phyloP scores from a whole-genome alignment of 2,888 invertebrate genomes.

The Muschampia plurimacula region DNA sequence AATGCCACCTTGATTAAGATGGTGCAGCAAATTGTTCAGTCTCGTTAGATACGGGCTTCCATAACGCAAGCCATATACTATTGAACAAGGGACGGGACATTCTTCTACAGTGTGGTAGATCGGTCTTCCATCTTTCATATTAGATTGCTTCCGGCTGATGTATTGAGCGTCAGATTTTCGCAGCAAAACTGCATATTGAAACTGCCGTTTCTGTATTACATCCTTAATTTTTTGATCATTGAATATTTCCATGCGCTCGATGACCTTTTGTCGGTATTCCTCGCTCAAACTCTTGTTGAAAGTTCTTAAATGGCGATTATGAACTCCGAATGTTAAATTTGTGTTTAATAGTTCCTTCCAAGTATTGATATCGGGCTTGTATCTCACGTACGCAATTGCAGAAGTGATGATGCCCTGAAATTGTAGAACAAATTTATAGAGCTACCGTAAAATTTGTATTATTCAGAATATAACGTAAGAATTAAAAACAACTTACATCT shows the following conservation, averaged over 20 bases:
- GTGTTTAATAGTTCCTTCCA: conserved; percentile 57
- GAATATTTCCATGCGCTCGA: conserved; percentile 65
- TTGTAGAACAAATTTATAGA: conserved; percentile 2
- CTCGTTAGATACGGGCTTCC: conserved; percentile 85
- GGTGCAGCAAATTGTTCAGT: conserved; percentile 74
- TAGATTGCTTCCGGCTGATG: conserved; percentile 60
- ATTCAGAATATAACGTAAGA: no score
- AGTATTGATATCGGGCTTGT: conserved; percentile 64
- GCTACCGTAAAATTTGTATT: no score
- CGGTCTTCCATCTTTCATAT: conserved; percentile 71
- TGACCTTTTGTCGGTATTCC: conserved; percentile 55
- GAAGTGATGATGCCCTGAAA: conserved; percentile 77
- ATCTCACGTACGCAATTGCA: conserved; percentile 72
- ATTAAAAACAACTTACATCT: conserved; percentile 67
- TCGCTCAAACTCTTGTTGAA: conserved; percentile 64
- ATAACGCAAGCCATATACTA: conserved; percentile 84
- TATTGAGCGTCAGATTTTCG: conserved; percentile 74
- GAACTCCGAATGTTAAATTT: conserved; percentile 69
- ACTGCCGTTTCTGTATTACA: conserved; percentile 69
- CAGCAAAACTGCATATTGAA: conserved; percentile 77
- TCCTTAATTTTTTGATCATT: conserved; percentile 68
- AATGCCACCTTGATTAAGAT: conserved; percentile 82
- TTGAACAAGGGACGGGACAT: conserved; percentile 84
- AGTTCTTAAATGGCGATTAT: conserved; percentile 64
- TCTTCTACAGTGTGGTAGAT: conserved; percentile 77